A percentile compares a stretch with the other conserved stretches of the same genome.
Conservation (phyloP, 2,113 vertebrate genomes). For the Octodon degus region DNA sequence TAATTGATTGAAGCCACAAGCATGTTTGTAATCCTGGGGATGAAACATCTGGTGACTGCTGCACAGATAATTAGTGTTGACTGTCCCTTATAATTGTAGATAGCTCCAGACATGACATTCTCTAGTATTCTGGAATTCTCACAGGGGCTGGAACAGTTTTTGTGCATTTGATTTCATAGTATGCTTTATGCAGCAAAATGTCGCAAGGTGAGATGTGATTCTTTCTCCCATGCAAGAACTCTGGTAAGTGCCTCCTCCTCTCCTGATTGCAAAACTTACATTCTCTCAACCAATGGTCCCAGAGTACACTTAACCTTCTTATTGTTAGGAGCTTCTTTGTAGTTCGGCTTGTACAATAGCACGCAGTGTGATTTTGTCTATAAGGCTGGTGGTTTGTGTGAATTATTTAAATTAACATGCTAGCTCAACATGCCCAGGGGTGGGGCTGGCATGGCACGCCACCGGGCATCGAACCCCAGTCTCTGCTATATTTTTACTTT, state of each 20-base stretch:
- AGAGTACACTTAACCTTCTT: not conserved
- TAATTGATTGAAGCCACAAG: slow-evolving; percentile 47
- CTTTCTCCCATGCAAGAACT: not conserved
- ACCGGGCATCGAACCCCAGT: too few species aligned
- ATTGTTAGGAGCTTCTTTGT: not conserved
- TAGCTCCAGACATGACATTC: slow-evolving; percentile 56
- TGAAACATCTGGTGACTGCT: slow-evolving; percentile 54
- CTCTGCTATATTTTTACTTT: too few species aligned
- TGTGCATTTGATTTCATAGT: slow-evolving; percentile 28
- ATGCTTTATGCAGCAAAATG: slow-evolving; percentile 36
- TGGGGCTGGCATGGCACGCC: too few species aligned
- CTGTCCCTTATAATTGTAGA: slow-evolving; percentile 59
- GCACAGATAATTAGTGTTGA: slow-evolving; percentile 55
- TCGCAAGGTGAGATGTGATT: not conserved
- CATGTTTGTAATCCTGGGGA: slow-evolving; percentile 57
- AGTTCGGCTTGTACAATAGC: not conserved
- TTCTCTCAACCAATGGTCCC: not conserved
- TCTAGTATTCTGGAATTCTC: slow-evolving; percentile 52
- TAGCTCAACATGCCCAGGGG: too few species aligned
- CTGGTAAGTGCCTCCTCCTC: not conserved
- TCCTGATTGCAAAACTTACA: not conserved
- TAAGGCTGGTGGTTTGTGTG: not conserved
- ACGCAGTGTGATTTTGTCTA: not conserved
- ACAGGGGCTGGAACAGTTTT: slow-evolving; percentile 29
- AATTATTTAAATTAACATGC: slow-evolving; percentile 29